Evolutionary conservation across 2,797 vertebrate species (phyloP).

Genomic region (Fistularia commersonii): DNA sequence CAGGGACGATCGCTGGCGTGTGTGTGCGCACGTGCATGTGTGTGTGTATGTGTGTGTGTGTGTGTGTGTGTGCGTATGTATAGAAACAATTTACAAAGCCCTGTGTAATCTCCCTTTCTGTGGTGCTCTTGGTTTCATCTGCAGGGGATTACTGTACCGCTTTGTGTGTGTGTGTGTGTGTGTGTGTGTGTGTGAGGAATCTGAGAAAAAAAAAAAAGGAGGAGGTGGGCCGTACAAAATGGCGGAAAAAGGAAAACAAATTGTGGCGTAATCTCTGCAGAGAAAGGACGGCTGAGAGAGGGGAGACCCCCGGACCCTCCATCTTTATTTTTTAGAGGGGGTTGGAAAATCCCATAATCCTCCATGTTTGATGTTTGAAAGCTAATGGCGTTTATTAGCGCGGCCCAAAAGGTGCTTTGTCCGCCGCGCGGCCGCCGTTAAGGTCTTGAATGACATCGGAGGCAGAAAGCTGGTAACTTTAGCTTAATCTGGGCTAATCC

Average conservation of each 20-base stretch:
- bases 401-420: slow-evolving; percentile 72
- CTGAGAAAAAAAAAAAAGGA: too few species aligned
- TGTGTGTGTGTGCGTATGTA: slow-evolving; percentile 56
- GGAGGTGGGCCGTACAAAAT: slow-evolving; percentile 63
- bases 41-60: slow-evolving; percentile 18
- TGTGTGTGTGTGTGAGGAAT: too few species aligned
- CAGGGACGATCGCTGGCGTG: slow-evolving; percentile 7
- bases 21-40: too few species aligned
- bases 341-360: slow-evolving; percentile 79
- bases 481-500: slow-evolving; percentile 80
- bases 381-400: slow-evolving; percentile 78
- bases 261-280: slow-evolving; percentile 72
- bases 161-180: slow-evolving; percentile 29
- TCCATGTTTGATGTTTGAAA: slow-evolving; percentile 80
- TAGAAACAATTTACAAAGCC: slow-evolving; percentile 70
- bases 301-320: slow-evolving; percentile 63
- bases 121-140: slow-evolving; percentile 54
- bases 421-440: slow-evolving; percentile 44
- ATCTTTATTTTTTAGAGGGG: slow-evolving; percentile 50
- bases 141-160: slow-evolving; percentile 73
- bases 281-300: slow-evolving; percentile 59
- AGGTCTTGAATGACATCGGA: slow-evolving; percentile 77
- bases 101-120: slow-evolving; percentile 69
- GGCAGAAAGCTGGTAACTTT: slow-evolving; percentile 72
- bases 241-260: slow-evolving; percentile 73